These are phyloP conservation scores for Gymnopithys bicolor DNA, from an alignment of 2,797 vertebrate genomes.

Conservation along the genomic window DNA sequence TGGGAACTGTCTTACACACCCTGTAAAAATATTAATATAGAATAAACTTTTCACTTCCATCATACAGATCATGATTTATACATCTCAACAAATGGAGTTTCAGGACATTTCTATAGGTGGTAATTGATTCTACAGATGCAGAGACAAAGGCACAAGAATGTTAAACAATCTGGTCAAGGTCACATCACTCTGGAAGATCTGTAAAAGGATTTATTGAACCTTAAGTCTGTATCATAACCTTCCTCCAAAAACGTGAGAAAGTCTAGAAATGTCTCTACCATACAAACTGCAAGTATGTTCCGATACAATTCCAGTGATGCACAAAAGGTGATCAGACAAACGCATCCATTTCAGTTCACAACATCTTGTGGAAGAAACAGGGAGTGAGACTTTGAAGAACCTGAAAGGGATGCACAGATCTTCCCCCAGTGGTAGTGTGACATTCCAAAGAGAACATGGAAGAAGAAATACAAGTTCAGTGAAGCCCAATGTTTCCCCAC, in stretches of 20 bases:
- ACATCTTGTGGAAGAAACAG: constrained; percentile 4
- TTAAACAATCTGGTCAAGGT: constrained; percentile 57
- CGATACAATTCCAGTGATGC: neutral
- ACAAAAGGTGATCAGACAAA: neutral
- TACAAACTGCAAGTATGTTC: neutral
- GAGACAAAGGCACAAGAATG: constrained; percentile 68
- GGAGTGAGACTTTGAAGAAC: constrained; percentile 17
- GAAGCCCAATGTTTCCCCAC: constrained; percentile 35
- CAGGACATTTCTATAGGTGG: constrained; percentile 43
- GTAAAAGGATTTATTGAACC: constrained; percentile 40
- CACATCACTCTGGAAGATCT: constrained; percentile 56
- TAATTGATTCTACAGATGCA: constrained; percentile 47
- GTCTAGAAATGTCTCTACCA: neutral
- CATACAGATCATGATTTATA: constrained; percentile 49
- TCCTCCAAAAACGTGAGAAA: neutral
- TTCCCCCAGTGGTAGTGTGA: neutral
- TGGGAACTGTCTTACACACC: constrained; percentile 50
- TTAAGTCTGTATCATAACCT: constrained; percentile 17
- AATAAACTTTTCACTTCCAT: constrained; percentile 61
- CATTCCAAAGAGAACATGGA: constrained; percentile 20
- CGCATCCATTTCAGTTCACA: constrained; percentile 21
- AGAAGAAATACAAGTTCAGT: constrained; percentile 17
- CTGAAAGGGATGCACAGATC: constrained; percentile 46
- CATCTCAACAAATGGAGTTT: constrained; percentile 29
- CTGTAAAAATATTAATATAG: constrained; percentile 63